These are phyloP conservation scores for Paragorgia papillata DNA, from an alignment of 92 coral and sea anemone species.

Conservation along the genomic window DNA sequence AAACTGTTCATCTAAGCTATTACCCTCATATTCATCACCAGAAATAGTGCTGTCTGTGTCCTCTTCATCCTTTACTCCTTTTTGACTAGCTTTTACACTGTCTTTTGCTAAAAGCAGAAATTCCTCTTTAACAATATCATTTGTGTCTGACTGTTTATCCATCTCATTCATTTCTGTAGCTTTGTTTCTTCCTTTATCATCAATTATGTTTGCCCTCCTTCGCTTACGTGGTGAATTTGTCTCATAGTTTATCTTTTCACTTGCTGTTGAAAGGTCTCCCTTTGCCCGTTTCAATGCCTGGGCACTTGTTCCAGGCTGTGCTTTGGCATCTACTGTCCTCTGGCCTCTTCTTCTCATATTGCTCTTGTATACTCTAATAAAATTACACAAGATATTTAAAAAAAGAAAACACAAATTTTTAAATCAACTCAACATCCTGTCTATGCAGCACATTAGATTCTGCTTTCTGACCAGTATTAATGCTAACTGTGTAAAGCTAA, in stretches of 20 bases:
- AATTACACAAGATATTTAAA: neutral
- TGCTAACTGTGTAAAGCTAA: too few species aligned
- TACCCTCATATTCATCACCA: slow-evolving; percentile 78
- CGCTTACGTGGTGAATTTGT: slow-evolving; percentile 18
- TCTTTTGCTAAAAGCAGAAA: slow-evolving; percentile 72
- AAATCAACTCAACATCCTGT: too few species aligned
- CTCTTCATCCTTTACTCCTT: slow-evolving; percentile 63
- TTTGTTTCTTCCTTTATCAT: neutral
- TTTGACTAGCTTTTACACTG: slow-evolving; percentile 29
- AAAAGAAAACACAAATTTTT: neutral
- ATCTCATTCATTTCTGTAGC: neutral
- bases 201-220: neutral
- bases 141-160: neutral
- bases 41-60: slow-evolving; percentile 97
- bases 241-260: slow-evolving; percentile 1
- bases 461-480: too few species aligned
- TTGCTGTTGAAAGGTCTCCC: slow-evolving; percentile 4
- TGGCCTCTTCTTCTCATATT: slow-evolving; percentile 42
- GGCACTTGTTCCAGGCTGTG: neutral
- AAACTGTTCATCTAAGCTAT: slow-evolving; percentile 19
- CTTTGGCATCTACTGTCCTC: slow-evolving; percentile 27
- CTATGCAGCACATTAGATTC: too few species aligned
- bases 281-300: neutral
- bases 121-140: neutral
- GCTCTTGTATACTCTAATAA: neutral